These are phyloP conservation scores for Fragum sueziense DNA, from an alignment of 2,888 invertebrate genomes.

Conservation along the genomic window DNA sequence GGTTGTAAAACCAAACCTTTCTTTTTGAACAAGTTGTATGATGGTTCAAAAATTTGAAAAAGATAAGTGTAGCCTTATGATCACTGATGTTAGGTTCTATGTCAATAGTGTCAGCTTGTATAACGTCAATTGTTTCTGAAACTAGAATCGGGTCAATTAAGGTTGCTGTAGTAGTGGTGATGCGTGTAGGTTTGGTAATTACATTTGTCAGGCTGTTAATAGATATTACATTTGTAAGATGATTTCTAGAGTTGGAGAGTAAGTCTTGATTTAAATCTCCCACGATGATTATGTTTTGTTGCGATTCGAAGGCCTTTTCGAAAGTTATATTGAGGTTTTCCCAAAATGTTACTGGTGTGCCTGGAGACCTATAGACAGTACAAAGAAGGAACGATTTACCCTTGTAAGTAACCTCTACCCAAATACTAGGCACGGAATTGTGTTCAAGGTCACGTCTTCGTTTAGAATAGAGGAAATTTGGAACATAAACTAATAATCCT, in stretches of 20 bases:
- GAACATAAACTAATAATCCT: slow-evolving; percentile 7
- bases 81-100: slow-evolving; percentile 12
- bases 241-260: not conserved
- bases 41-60: not conserved
- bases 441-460: slow-evolving; percentile 1
- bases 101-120: not conserved
- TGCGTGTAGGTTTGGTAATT: not conserved
- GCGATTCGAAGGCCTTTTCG: not conserved
- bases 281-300: not conserved
- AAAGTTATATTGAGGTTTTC: not conserved
- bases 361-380: not conserved
- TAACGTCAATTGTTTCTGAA: not conserved
- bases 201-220: not conserved
- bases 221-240: not conserved
- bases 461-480: not conserved
- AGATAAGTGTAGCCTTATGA: slow-evolving; percentile 10
- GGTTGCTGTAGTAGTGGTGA: not conserved
- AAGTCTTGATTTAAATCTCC: slow-evolving; percentile 9
- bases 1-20: slow-evolving; percentile 11
- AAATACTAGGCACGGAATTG: not conserved
- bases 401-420: slow-evolving; percentile 5
- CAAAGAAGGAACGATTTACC: not conserved
- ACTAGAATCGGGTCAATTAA: slow-evolving; percentile 19
- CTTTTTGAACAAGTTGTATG: not conserved
- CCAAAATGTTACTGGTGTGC: not conserved